These are phyloP conservation scores for Epicauta chinensis DNA, from an alignment of 1,140 invertebrate genomes.

Conservation along the genomic window DNA sequence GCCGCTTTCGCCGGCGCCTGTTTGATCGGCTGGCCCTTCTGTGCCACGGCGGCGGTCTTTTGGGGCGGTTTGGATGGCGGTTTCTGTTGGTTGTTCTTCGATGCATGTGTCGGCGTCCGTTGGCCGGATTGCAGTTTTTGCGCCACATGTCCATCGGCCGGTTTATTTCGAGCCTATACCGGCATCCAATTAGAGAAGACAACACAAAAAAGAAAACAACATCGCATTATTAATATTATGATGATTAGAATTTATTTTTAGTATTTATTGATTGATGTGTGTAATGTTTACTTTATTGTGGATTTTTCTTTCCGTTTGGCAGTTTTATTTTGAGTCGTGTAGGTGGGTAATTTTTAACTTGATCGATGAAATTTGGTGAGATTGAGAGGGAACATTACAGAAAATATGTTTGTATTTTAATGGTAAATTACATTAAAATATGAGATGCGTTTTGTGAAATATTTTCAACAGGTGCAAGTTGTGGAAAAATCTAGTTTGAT, in stretches of 20 bases:
- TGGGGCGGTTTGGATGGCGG: conserved; percentile 52
- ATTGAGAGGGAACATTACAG: too few relatives aligned
- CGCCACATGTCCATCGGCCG: conserved; percentile 66
- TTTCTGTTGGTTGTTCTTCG: conserved; percentile 51
- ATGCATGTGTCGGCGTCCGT: conserved; percentile 49
- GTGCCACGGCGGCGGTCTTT: conserved; percentile 44
- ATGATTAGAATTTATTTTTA: too few relatives aligned
- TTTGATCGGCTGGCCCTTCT: conserved; percentile 47
- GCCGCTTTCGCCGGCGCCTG: conserved; percentile 50
- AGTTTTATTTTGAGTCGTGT: not conserved
- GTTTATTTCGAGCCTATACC: conserved; percentile 72
- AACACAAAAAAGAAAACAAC: not conserved
- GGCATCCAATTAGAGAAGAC: not conserved
- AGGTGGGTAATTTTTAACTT: conserved; percentile 3
- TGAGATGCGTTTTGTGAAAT: too few relatives aligned
- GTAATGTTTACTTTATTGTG: too few relatives aligned
- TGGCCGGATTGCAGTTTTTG: conserved; percentile 60
- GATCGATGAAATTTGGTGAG: not conserved
- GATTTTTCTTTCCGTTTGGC: not conserved
- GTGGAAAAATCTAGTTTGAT: too few relatives aligned
- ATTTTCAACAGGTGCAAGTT: too few relatives aligned
- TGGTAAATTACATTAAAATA: too few relatives aligned
- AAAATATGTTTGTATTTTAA: too few relatives aligned
- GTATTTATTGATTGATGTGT: too few relatives aligned
- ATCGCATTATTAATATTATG: too few relatives aligned